Conservation (phyloP, 2,888 invertebrate species). For the Eueremaeus valkanovi region DNA sequence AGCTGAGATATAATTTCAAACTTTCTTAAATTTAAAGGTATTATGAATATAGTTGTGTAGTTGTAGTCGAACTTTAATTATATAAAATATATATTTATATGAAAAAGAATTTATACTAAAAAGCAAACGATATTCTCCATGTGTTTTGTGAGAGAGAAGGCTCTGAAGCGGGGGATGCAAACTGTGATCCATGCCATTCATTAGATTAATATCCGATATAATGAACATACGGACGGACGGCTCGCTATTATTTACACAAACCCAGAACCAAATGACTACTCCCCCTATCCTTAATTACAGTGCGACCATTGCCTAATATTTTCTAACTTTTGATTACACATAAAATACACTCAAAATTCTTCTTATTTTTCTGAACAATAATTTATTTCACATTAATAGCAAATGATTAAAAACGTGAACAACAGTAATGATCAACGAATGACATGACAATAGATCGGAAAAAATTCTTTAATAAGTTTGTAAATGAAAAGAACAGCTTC, state of each 20-base stretch:
- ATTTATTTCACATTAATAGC: constrained; percentile 20
- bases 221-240: constrained; percentile 26
- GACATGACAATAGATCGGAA: constrained; percentile 10
- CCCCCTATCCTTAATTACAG: constrained; percentile 3
- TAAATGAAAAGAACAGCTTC: constrained; percentile 23
- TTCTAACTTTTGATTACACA: constrained; percentile 1
- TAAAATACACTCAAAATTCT: background rate
- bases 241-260: constrained; percentile 23
- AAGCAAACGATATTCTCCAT: constrained; percentile 12
- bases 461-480: constrained; percentile 2
- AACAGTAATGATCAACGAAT: constrained; percentile 3
- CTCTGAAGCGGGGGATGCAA: constrained; percentile 16
- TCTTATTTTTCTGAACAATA: background rate
- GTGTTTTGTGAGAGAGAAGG: constrained; percentile 19
- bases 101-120: background rate
- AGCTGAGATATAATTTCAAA: constrained; percentile 12
- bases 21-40: background rate
- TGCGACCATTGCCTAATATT: background rate
- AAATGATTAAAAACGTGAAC: constrained; percentile 35
- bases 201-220: background rate
- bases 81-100: constrained; percentile 12
- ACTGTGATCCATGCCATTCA: constrained; percentile 22
- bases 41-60: background rate
- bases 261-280: background rate
- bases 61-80: constrained; percentile 19